Evolutionary conservation across 2,888 invertebrate species (phyloP), one percentile per base, ranked within the genome.

Genomic region (Cremastobaeus sp.): DNA sequence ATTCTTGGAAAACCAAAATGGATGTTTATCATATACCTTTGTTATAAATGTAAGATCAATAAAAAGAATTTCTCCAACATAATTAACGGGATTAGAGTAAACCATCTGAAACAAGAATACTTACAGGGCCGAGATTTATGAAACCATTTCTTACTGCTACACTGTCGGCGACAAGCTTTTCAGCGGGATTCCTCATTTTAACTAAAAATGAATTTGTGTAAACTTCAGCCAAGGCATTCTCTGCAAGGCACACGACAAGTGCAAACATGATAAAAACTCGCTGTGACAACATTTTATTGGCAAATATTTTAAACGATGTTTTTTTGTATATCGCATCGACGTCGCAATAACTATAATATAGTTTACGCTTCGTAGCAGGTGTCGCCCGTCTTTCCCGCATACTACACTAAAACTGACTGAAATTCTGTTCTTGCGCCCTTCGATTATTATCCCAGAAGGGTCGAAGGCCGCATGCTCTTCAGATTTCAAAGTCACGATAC

Each of bases 171-270:
- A 94, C 90, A 14, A 92, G 90, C 80, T 91, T 92, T 66, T 92
- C 93, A 71, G 95, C 92, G 75, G 94, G 93, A 79, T 94, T 91
- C 85, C 92, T 93, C 89, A 98, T 93, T 82, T 94, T 92, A 82
- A 99, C 98, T 88, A 96, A 91, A 91, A 99, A 99, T 62, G 96
- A 94, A 89, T 98, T 98, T 88, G 98, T 98, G 90, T 97, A 96
- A 82, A 99, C 93, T 86, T 96, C 93, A 80, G 84, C 84, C 45
- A 79, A 82, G 64, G 82, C 83, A 8, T 76, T 66, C 52, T 75
- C 77, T 15, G 48, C 65, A 41, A 76, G 43, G n/a, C 41, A 60
- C 37, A 78, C 55, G 32, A 79, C 52, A 12, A 77, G 35, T 35
- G 73, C 32, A 45, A 77, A 41, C 32, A 62, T 66, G 47, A 71